Evolutionary conservation across 2,888 invertebrate genomes (phyloP).

Genomic region (Nesidiocoris tenuis): DNA sequence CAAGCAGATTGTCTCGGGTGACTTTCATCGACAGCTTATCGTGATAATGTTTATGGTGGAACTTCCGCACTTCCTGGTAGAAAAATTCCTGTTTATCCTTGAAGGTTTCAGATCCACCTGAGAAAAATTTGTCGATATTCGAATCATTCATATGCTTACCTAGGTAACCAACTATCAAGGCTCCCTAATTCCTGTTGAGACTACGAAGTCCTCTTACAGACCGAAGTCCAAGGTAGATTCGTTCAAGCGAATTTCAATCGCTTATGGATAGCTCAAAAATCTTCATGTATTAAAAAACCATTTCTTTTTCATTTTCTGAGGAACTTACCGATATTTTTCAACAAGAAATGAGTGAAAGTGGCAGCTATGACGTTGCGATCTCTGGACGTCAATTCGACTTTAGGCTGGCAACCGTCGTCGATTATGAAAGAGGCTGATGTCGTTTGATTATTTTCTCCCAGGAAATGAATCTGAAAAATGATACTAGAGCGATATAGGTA

Average conservation of each 20-base stretch:
- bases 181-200: too few species aligned
- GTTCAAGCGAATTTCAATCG: too few species aligned
- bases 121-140: constrained; percentile 43
- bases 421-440: constrained; percentile 68
- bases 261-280: too few species aligned
- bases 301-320: too few species aligned
- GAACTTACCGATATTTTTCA: constrained; percentile 77
- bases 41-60: constrained; percentile 83
- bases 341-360: constrained; percentile 84
- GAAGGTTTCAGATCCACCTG: constrained; percentile 87
- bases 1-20: constrained; percentile 74
- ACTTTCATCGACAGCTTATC: constrained; percentile 82
- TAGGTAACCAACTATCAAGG: too few species aligned
- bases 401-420: constrained; percentile 88
- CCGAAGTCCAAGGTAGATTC: too few species aligned
- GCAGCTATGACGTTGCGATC: constrained; percentile 90
- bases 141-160: background rate
- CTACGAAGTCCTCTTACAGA: too few species aligned
- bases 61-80: constrained; percentile 78
- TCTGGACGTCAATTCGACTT: constrained; percentile 76
- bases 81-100: constrained; percentile 80
- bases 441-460: constrained; percentile 61
- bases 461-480: constrained; percentile 66
- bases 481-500: too few species aligned
- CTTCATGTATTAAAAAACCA: too few species aligned